These are phyloP conservation scores for Clarias platycephalus DNA, from an alignment of 2,797 vertebrate genomes.

Conservation along the genomic window DNA sequence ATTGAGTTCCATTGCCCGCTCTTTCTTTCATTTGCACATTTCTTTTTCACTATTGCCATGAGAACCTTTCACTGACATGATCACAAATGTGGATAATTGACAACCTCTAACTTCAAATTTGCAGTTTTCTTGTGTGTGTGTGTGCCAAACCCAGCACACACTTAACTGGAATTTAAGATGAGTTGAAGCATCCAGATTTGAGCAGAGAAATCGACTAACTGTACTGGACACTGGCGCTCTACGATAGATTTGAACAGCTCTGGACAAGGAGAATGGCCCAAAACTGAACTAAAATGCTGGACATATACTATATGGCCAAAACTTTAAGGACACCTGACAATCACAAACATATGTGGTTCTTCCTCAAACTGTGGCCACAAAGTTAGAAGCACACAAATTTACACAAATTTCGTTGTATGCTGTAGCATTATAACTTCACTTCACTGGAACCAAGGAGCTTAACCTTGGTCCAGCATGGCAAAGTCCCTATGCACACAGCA, in stretches of 20 bases:
- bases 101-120: neutral
- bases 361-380: neutral
- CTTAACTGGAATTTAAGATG: too few relatives aligned
- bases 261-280: neutral
- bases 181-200: too few relatives aligned
- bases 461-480: neutral
- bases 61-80: neutral
- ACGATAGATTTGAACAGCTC: neutral
- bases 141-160: neutral
- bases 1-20: neutral
- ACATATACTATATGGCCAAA: neutral
- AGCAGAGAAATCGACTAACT: too few relatives aligned
- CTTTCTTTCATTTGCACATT: neutral
- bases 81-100: neutral
- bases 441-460: neutral
- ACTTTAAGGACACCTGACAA: neutral
- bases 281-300: neutral
- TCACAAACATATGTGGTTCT: neutral
- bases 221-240: too few relatives aligned
- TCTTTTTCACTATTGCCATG: neutral
- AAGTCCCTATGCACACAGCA: neutral
- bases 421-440: neutral
- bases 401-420: neutral
- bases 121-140: neutral
- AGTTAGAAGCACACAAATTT: neutral